Evolutionary conservation across 2,888 invertebrate genomes (phyloP).

Genomic region (Pecten maximus): DNA sequence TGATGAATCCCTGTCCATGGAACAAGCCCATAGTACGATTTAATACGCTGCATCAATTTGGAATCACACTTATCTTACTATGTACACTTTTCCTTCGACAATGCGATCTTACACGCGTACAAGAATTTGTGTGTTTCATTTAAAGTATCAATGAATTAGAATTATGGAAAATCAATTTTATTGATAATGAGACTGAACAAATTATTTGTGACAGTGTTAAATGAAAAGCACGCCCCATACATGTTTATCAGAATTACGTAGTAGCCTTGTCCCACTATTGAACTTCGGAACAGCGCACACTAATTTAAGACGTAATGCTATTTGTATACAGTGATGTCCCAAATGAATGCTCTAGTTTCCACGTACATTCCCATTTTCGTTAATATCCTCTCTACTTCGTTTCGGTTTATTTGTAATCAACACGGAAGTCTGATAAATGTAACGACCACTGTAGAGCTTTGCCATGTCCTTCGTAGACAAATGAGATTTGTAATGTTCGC

Average conservation of each 20-base stretch:
- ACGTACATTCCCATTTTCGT: not conserved
- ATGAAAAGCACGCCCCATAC: not conserved
- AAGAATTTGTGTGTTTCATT: too few relatives aligned
- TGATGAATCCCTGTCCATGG: too few relatives aligned
- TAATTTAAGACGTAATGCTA: not conserved
- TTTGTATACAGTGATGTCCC: not conserved
- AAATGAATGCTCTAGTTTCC: conserved; percentile 4
- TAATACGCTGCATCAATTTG: too few relatives aligned
- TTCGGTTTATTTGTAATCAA: conserved; percentile 23
- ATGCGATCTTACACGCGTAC: too few relatives aligned
- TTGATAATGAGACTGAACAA: too few relatives aligned
- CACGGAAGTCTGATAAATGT: conserved; percentile 26
- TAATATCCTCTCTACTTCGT: not conserved
- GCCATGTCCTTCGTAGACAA: not conserved
- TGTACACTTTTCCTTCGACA: too few relatives aligned
- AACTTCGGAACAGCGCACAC: not conserved
- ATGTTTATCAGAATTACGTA: not conserved
- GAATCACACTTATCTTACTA: too few relatives aligned
- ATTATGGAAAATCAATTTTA: too few relatives aligned
- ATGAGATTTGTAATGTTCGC: conserved; percentile 12
- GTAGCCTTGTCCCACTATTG: not conserved
- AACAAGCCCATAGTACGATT: too few relatives aligned
- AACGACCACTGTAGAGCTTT: conserved; percentile 30
- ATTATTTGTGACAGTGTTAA: not conserved
- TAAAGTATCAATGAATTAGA: too few relatives aligned